A percentile compares a stretch with the other conserved stretches of the same genome.
Evolutionary conservation across 2,888 invertebrate species (phyloP).

Genomic region (Hydroisotoma schaefferi): DNA sequence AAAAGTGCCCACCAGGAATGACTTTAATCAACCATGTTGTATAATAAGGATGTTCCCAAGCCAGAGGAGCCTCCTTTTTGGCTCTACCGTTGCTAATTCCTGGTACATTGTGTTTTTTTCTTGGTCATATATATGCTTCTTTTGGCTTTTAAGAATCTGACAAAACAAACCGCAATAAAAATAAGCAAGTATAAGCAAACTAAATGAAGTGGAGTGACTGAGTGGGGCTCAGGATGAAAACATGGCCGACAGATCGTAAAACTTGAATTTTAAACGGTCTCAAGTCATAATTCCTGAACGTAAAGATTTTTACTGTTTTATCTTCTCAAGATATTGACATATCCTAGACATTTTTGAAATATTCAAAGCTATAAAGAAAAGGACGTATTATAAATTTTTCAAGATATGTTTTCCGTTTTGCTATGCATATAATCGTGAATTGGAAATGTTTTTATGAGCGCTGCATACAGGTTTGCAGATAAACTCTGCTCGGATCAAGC

Average conservation of each 20-base stretch:
- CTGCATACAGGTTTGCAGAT: no score
- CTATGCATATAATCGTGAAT: no score
- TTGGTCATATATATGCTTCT: background rate
- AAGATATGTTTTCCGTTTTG: no score
- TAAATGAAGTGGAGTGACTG: no score
- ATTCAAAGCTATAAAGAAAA: no score
- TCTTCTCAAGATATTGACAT: background rate
- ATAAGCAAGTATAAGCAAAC: no score
- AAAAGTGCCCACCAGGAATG: constrained; percentile 1
- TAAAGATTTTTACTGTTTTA: constrained; percentile 7
- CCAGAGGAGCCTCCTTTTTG: background rate
- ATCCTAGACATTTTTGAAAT: no score
- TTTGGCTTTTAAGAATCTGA: no score
- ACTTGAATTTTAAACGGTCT: constrained; percentile 1
- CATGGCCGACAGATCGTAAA: constrained; percentile 11
- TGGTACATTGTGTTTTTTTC: background rate
- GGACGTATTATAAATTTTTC: no score
- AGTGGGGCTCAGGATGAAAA: no score
- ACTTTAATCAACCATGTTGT: constrained; percentile 6
- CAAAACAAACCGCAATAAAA: background rate
- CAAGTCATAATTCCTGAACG: constrained; percentile 4
- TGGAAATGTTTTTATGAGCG: no score
- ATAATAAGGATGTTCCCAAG: background rate
- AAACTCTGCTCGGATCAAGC: no score
- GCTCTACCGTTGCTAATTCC: constrained; percentile 6